Evolutionary conservation across 2,888 invertebrate genomes (phyloP).

Genomic region (Erpobdella octoculata): DNA sequence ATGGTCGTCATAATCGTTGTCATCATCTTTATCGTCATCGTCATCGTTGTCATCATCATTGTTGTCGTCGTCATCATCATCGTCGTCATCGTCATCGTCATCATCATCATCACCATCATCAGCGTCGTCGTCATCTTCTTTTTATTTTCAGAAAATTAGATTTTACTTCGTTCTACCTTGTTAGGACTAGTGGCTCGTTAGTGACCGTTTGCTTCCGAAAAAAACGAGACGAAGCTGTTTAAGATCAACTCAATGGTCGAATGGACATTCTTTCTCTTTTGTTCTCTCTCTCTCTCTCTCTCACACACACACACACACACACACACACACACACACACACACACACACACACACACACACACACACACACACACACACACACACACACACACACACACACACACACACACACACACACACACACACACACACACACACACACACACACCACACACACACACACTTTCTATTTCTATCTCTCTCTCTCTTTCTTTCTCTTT

Average conservation of each 20-base stretch:
- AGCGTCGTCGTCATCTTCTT: slow-evolving; percentile 14
- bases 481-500: not conserved
- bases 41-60: no score
- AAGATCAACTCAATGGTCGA: not conserved
- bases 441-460: not conserved
- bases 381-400: not conserved
- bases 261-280: slow-evolving; percentile 14
- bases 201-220: not conserved
- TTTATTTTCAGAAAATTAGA: no score
- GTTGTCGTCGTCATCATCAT: no score
- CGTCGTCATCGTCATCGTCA: slow-evolving; percentile 20
- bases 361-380: slow-evolving; percentile 7
- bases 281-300: slow-evolving; percentile 31
- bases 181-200: no score
- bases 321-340: slow-evolving; percentile 9
- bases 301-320: slow-evolving; percentile 31
- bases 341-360: slow-evolving; percentile 4
- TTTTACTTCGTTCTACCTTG: no score
- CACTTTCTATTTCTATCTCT: not conserved
- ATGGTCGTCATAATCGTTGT: no score
- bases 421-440: not conserved
- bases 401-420: slow-evolving; percentile 5
- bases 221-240: not conserved
- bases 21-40: no score
- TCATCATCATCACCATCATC: not conserved